Conservation (phyloP, 2,888 invertebrate genomes). For the Drosophila algonquin region DNA sequence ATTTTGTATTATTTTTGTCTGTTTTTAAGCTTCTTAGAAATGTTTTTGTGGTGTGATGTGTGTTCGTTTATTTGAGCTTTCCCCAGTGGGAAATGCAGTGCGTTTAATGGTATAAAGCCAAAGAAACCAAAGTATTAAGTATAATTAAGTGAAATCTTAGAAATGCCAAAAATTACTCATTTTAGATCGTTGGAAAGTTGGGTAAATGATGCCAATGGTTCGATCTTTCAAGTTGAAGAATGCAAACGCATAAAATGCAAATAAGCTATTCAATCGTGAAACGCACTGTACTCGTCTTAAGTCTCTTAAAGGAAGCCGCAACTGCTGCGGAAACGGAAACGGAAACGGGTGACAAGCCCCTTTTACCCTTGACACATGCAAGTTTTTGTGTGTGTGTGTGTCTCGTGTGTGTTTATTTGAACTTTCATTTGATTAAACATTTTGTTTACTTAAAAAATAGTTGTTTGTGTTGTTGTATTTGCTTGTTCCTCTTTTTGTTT, state of each 20-base stretch:
- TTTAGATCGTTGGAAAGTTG: too few species aligned
- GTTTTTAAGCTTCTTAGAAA: constrained; percentile 31
- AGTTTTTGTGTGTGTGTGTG: constrained; percentile 7
- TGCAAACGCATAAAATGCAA: neutral
- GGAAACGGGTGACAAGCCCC: constrained; percentile 25
- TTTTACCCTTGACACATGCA: constrained; percentile 29
- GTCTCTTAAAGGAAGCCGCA: constrained; percentile 11
- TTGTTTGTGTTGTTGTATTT: constrained; percentile 41
- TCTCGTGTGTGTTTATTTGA: constrained; percentile 12
- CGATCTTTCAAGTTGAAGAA: neutral
- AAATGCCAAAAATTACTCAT: neutral
- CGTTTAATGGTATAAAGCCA: neutral
- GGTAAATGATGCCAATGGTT: too few species aligned
- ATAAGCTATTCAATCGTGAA: constrained; percentile 1
- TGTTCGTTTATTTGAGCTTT: neutral
- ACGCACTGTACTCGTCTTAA: neutral
- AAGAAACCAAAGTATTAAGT: neutral
- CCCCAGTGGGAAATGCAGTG: constrained; percentile 8
- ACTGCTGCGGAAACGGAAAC: constrained; percentile 30
- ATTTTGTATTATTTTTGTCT: constrained; percentile 6
- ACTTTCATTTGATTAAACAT: constrained; percentile 5
- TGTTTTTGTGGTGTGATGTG: constrained; percentile 3
- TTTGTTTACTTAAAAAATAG: constrained; percentile 21
- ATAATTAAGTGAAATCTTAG: neutral
- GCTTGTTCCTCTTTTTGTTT: constrained; percentile 6